Evolutionary conservation across 92 coral and sea anemone species (phyloP), one percentile per base, ranked within the genome.

Genomic region (Heteractis magnifica): DNA sequence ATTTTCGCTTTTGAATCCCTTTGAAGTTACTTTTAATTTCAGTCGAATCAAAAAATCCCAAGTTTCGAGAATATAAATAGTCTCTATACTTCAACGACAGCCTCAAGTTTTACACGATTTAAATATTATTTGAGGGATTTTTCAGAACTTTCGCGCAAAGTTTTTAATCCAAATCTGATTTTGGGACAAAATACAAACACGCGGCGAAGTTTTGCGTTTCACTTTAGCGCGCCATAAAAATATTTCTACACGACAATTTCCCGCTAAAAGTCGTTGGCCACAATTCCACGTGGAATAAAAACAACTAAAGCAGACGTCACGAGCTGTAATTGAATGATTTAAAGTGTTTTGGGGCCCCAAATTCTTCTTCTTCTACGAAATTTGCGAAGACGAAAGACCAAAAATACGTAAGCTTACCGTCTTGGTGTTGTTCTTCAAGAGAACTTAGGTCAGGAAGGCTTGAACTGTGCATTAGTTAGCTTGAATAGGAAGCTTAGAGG

Each of bases 191-290:
- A 20, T 4, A 9, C 4, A 6, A 64, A 26, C 49, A 68, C 34
- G 49, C 14, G 48, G 10, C 9, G 49, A 68, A 68, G 12, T 68
- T 68, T 68, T 23, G n/a, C 41, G 23, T 26, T 8, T 26, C 41
- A 20, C 20, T 19, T 65, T 65, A 3, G 8, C 8, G 20, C 72
- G 5, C 72, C 11, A 16, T 34, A 56, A 10, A 59, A 78, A 62
- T 23, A 10, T 14, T n/a, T 6, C 41, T 79, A 26, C 19, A 65
- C 52, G 44, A 41, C 6, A 23, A 55, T n/a, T 53, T 82, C 86
- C 84, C 86, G 86, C 86, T 82, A 55, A 82, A 82, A 82, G 74
- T 56, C 79, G 80, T 82, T 82, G 76, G 49, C 51, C 62, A 64
- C 56, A 51, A 56, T 10, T 51, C 79, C 86, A 82, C 79, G 53